Base-by-base conservation (phyloP, 1,140 invertebrate species). In the Drosophila fuyamai region DNA sequence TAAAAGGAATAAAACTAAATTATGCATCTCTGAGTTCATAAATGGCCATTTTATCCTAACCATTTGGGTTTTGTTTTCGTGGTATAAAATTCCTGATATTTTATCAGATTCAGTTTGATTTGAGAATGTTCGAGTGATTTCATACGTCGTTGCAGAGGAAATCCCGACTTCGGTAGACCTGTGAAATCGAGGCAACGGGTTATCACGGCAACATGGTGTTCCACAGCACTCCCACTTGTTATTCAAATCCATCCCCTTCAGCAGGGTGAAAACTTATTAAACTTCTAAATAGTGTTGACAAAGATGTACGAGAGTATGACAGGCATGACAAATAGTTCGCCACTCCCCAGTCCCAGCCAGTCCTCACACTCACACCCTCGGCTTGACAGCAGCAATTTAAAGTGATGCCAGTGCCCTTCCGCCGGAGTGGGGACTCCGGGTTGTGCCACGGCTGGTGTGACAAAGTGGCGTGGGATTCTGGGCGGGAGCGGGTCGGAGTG, bases 221-320 rank as follows among this genome's bases (percentile, higher is more conserved):
- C 18, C 23, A 47, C 16, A 4, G 4, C 29, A 32, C 27, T 3
- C 29, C 35, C 48, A 35, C 27, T 51, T 51, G n/a, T 16, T 51
- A 51, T 32, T 51, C 32, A 51, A 51, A 51, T 51, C n/a, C 8
- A 27, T 13, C 14, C 13, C 27, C 7, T 36, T 53, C 32, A 53
- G 18, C 78, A 81, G 61, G 74, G 74, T 86, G 82, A 81, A 85
- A 86, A 85, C 76, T 86, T 81, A 88, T 86, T 88, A 76, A 86
- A 76, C 76, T 88, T 82, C 66, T 76, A 82, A 82, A 86, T 86
- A 86, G 82, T 86, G 82, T 86, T 86, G 82, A 86, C 82, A 85
- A 86, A 85, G 82, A 85, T 85, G 79, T 86, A 86, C 83, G 79
- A 81, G 76, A 82, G 70, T 86, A 79, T 88, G 82, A 88, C 79